Evolutionary conservation across 2,113 vertebrate genomes (phyloP).

Genomic region (Pteronura brasiliensis): DNA sequence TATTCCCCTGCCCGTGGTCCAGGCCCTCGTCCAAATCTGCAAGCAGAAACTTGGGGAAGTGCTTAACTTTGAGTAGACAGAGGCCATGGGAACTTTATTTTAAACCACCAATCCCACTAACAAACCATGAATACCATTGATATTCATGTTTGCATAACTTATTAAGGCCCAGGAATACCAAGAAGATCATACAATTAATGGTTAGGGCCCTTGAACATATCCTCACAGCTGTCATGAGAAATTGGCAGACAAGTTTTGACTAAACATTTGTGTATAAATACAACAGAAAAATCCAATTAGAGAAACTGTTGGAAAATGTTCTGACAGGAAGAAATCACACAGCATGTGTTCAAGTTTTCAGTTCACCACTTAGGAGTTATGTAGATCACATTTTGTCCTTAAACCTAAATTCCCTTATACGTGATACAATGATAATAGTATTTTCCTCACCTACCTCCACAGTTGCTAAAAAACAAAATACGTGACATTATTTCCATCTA

Average conservation of each 20-base stretch:
- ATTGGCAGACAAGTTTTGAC: neutral
- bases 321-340: neutral
- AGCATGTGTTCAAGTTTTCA: neutral
- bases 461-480: neutral
- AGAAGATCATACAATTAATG: neutral
- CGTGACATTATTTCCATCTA: neutral
- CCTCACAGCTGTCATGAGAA: neutral
- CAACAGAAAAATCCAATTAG: slow-evolving; percentile 11
- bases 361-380: neutral
- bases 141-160: neutral
- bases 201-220: neutral
- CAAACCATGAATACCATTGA: neutral
- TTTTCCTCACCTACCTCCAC: neutral
- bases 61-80: neutral
- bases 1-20: neutral
- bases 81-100: neutral
- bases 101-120: neutral
- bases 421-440: neutral
- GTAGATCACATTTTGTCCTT: neutral
- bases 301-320: slow-evolving; percentile 21
- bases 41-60: neutral
- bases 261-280: slow-evolving; percentile 36
- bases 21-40: neutral
- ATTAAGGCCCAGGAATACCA: neutral
- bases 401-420: neutral